A percentile compares a stretch with the other conserved stretches of the same genome.
phyloP scores from a whole-genome alignment of 2,113 vertebrate genomes.

The Athene noctua region DNA sequence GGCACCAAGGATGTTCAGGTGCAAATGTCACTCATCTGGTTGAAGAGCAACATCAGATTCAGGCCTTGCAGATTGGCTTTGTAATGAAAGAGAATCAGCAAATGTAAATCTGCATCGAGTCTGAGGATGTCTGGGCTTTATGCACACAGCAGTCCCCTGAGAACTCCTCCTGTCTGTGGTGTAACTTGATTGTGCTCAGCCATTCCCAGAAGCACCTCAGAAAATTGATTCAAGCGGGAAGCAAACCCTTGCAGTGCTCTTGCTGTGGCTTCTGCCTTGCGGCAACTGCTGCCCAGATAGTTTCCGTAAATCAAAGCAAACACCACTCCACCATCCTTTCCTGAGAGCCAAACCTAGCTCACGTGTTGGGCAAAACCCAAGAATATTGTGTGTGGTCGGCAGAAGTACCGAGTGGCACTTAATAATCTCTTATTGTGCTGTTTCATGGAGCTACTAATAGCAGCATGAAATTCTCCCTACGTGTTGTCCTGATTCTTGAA shows the following conservation, averaged over 20 bases:
- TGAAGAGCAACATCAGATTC: background rate
- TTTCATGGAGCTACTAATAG: background rate
- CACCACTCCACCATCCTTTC: background rate
- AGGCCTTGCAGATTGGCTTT: background rate
- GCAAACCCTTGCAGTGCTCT: background rate
- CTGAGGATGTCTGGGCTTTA: background rate
- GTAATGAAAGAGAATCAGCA: background rate
- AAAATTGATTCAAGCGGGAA: background rate
- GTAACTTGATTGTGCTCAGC: background rate
- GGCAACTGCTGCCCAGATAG: background rate
- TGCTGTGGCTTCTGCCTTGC: background rate
- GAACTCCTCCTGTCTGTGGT: background rate
- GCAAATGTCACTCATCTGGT: background rate
- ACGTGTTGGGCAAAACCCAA: background rate
- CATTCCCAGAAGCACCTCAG: background rate
- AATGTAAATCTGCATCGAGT: background rate
- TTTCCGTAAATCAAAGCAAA: background rate
- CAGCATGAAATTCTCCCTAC: background rate
- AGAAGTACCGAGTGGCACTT: background rate
- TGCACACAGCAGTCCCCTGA: background rate
- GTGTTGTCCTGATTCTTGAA: background rate
- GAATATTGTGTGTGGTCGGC: background rate
- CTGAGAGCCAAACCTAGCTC: background rate
- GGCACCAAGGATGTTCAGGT: background rate
- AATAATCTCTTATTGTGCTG: background rate